Evolutionary conservation across 2,888 invertebrate species (phyloP).

Genomic region (Pyrrhosoma nymphula): DNA sequence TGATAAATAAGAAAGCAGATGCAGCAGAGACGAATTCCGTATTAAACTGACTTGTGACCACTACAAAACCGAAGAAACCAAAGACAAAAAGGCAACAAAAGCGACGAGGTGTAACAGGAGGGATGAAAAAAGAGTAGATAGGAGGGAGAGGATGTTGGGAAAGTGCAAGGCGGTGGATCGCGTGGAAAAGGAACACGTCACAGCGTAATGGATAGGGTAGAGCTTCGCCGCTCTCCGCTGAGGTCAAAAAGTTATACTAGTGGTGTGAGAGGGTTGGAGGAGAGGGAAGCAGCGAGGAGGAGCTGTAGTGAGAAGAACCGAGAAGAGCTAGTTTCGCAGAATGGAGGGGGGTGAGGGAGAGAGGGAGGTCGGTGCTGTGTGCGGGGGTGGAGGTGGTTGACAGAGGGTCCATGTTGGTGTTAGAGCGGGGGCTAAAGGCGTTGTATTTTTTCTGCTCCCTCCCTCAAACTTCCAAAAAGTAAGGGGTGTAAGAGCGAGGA

Average conservation of each 20-base stretch:
- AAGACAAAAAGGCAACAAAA: too few species aligned
- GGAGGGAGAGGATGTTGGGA: not conserved
- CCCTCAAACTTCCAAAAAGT: not conserved
- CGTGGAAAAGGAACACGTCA: not conserved
- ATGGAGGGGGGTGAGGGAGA: not conserved
- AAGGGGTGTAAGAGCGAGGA: not conserved
- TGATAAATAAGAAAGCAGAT: too few species aligned
- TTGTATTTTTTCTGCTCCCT: not conserved
- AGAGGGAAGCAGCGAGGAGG: not conserved
- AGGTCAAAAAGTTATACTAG: constrained; percentile 22
- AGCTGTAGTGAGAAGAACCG: too few species aligned
- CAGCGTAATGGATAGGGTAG: not conserved
- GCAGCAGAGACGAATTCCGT: too few species aligned
- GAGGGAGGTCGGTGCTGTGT: not conserved
- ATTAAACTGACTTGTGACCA: too few species aligned
- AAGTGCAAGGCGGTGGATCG: not conserved
- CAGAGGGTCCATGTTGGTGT: not conserved
- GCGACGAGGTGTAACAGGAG: not conserved
- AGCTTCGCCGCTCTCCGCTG: not conserved
- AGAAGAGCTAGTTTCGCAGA: not conserved
- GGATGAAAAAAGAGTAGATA: not conserved
- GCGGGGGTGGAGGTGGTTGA: not conserved
- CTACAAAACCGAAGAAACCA: too few species aligned
- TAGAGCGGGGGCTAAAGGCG: not conserved
- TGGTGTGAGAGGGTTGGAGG: not conserved